A percentile compares a stretch with the other conserved stretches of the same genome.
Evolutionary conservation across 2,797 vertebrate genomes (phyloP).

Genomic region (Clangula hyemalis): DNA sequence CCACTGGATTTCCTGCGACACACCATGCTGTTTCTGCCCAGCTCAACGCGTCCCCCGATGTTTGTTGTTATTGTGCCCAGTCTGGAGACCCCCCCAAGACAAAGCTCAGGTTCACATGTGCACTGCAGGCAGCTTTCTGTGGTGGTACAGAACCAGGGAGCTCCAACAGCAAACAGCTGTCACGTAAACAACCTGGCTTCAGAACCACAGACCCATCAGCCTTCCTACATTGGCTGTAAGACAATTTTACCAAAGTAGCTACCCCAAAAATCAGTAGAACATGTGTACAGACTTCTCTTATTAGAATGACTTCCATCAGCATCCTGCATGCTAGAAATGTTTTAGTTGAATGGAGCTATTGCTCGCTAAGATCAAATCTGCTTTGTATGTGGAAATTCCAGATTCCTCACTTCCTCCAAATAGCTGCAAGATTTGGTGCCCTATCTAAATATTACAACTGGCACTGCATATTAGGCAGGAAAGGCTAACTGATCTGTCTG

Average conservation of each 20-base stretch:
- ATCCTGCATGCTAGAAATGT: background rate
- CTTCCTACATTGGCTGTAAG: background rate
- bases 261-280: accelerated
- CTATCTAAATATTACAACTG: background rate
- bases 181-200: background rate
- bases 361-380: background rate
- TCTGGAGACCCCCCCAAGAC: background rate
- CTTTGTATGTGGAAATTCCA: background rate
- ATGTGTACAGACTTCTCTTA: background rate
- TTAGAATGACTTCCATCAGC: background rate
- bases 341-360: background rate
- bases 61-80: background rate
- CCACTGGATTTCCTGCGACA: background rate
- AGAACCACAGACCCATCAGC: background rate
- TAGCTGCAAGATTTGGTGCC: background rate
- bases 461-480: background rate
- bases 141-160: accelerated
- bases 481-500: background rate
- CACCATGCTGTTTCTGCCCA: background rate
- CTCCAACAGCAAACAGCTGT: background rate
- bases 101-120: background rate
- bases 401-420: background rate
- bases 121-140: background rate
- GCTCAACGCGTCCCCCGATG: background rate
- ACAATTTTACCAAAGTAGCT: background rate